A percentile compares a stretch with the other conserved stretches of the same genome.
Conservation (phyloP, 2,888 invertebrate species). For the Chirona hameri region DNA sequence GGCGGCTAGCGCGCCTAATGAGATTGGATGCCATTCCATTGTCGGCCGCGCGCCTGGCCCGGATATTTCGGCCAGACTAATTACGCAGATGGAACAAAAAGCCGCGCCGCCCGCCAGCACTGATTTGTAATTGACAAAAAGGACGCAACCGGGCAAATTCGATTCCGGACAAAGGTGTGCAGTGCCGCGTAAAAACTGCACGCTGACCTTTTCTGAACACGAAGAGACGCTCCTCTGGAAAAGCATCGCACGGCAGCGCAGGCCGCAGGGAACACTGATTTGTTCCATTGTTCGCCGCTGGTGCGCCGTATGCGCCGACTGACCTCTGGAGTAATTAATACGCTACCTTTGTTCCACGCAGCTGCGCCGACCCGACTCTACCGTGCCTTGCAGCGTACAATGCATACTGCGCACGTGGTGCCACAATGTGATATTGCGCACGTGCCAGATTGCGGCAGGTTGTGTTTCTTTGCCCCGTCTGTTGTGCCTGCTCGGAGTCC, state of each 20-base stretch:
- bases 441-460: too few species aligned
- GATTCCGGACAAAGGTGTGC: not conserved
- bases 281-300: not conserved
- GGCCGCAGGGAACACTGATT: not conserved
- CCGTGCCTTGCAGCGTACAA: too few species aligned
- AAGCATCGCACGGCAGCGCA: not conserved
- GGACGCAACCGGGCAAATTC: not conserved
- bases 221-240: not conserved
- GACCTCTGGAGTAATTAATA: too few species aligned
- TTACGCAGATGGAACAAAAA: slow-evolving; percentile 2
- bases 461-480: too few species aligned
- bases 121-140: not conserved
- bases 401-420: too few species aligned
- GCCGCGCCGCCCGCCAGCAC: not conserved
- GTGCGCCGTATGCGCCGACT: too few species aligned
- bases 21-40: slow-evolving; percentile 13
- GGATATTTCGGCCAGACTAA: not conserved
- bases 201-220: too few species aligned
- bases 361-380: too few species aligned
- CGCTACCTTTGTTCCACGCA: too few species aligned
- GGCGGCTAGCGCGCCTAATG: not conserved
- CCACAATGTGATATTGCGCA: too few species aligned
- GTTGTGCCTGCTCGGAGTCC: too few species aligned
- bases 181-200: not conserved
- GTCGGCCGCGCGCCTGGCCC: not conserved